Evolutionary conservation across 2,113 vertebrate species (phyloP).

Genomic region (Tichodroma muraria): DNA sequence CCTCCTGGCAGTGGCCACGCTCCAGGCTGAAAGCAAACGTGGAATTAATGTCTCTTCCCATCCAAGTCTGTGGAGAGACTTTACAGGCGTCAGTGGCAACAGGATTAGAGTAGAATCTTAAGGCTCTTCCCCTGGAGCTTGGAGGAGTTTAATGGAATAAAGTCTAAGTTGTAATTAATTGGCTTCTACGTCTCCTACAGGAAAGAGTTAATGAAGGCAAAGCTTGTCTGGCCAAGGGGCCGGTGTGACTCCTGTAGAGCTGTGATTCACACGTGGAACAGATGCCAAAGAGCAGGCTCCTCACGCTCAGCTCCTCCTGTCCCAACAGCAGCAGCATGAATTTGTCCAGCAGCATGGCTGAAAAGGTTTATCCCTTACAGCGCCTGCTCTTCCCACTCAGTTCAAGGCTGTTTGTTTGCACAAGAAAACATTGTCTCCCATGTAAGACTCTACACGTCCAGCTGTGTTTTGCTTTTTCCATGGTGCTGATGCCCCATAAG

Average conservation of each 20-base stretch:
- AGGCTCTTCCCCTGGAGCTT: constrained; percentile 28
- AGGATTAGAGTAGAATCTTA: constrained; percentile 38
- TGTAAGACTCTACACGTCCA: neutral
- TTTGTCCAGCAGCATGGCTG: neutral
- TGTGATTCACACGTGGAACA: constrained; percentile 11
- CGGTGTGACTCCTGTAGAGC: neutral
- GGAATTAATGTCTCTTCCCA: neutral
- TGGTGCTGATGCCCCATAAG: neutral
- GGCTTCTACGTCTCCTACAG: constrained; percentile 37
- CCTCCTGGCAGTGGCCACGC: neutral
- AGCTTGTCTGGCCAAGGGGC: constrained; percentile 44
- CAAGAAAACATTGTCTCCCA: neutral
- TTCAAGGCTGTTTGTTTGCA: neutral
- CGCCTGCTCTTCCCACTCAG: neutral
- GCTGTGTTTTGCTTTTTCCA: neutral
- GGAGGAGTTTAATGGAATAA: constrained; percentile 21
- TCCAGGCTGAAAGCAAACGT: neutral
- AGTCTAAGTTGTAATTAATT: constrained; percentile 41
- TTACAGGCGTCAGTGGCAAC: constrained; percentile 30
- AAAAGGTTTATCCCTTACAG: neutral
- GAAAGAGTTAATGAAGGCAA: constrained; percentile 63
- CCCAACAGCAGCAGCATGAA: neutral
- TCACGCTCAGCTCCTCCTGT: neutral
- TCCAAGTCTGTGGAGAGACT: constrained; percentile 24
- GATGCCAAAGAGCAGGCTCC: neutral